Conservation (phyloP, 2,113 vertebrate species). For the Atherinomorus stipes region DNA sequence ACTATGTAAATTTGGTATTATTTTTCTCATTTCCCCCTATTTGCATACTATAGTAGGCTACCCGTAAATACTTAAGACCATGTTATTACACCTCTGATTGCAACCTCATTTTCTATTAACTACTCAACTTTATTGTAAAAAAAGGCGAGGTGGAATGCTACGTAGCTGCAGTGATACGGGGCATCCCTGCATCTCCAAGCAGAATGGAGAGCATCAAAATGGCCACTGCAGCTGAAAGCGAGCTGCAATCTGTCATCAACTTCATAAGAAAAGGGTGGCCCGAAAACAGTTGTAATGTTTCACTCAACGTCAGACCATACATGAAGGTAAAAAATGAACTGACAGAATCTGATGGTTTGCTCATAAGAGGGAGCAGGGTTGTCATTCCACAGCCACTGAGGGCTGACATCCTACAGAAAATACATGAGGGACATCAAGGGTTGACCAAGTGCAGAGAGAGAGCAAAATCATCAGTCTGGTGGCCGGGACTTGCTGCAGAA, state of each 20-base stretch:
- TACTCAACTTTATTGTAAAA: too few species aligned
- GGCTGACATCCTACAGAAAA: neutral
- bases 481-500: slow-evolving; percentile 27
- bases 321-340: too few species aligned
- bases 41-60: too few species aligned
- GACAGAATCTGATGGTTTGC: too few species aligned
- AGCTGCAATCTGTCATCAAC: neutral
- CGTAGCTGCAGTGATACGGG: neutral
- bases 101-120: too few species aligned
- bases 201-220: too few species aligned
- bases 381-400: slow-evolving; percentile 24
- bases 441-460: slow-evolving; percentile 34
- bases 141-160: neutral
- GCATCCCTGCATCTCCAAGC: neutral
- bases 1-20: too few species aligned
- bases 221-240: too few species aligned
- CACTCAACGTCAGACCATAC: neutral
- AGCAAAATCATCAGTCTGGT: slow-evolving; percentile 37
- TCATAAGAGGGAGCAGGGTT: neutral
- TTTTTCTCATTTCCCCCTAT: too few species aligned
- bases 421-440: slow-evolving; percentile 41
- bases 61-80: too few species aligned
- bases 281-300: neutral
- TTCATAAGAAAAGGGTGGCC: neutral
- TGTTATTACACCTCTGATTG: too few species aligned